Base-by-base conservation (phyloP, 2,888 invertebrate genomes). In the Acanthosepion esculentum region DNA sequence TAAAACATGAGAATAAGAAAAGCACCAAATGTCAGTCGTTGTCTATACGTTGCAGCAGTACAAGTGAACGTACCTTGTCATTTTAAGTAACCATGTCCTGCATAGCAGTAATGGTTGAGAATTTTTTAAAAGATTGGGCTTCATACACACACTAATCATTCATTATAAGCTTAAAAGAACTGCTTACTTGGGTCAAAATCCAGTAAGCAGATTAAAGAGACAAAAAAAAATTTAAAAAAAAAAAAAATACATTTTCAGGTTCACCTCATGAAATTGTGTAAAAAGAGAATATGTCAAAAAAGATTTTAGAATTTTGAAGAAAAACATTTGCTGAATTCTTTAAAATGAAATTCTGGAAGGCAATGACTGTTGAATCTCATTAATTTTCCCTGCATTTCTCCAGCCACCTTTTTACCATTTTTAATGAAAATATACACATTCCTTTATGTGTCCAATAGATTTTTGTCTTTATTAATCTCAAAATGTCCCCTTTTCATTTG, bases 41-140 rank as follows among this genome's bases (percentile, higher is more conserved):
- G 48, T 92, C 92, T 20, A 48, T 92, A 48, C 50, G 92, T 92
- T 92, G 92, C 92, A 92, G 92, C 92, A 92, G 48, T n/a, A 78
- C 78, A 78, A 78, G 78, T 78, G 78, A 78, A 78, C 78, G 78
- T 78, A 92, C 48, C 92, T 92, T 92, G 48, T 92, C 92, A 92
- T 48, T 53, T 48, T 92, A 92, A 15, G 0, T 48, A 92, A 50
- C 92, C 53, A 92, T 29, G 18, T 92, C 18, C 92, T 48, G 50
- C 92, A 50, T 92, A 29, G 53, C 78, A 78, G 78, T n/a, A n/a
- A 78, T n/a, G 78, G 78, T 78, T 78, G n/a, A 78, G 29, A n/a
- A n/a, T n/a, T 78, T 41, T 78, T 78, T 78, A 78, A 78, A 78
- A 78, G 78, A 4, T 78, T 78, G 78, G 78, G 78, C 78, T 78